A percentile compares a stretch with the other conserved stretches of the same genome.
Evolutionary conservation across 2,113 vertebrate genomes (phyloP).

Genomic region (Cottus gobio): DNA sequence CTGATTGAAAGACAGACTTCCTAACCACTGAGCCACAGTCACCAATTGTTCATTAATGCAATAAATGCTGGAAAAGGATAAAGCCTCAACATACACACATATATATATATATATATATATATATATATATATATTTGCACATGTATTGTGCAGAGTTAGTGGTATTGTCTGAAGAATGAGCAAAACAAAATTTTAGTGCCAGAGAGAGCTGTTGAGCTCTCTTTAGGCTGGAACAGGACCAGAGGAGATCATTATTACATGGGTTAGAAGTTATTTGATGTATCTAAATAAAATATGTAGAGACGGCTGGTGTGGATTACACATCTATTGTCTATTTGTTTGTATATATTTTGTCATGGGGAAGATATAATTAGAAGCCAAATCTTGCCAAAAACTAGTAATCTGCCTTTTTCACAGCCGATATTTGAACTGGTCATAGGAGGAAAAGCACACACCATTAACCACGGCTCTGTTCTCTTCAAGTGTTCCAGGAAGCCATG

Average conservation of each 20-base stretch:
- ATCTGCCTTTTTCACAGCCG: not conserved
- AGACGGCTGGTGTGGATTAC: not conserved
- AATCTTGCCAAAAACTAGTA: not conserved
- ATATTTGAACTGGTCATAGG: not conserved
- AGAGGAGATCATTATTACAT: not conserved
- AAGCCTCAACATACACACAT: no score
- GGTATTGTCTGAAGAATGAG: not conserved
- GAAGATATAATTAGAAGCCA: not conserved
- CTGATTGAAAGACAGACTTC: no score
- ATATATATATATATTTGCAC: not conserved
- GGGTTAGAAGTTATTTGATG: not conserved
- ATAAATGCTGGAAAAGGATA: not conserved
- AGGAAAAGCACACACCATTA: not conserved
- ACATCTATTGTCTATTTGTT: not conserved
- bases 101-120: no score
- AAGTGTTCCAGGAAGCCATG: not conserved
- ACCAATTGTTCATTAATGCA: no score
- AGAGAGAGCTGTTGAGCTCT: not conserved
- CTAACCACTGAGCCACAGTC: no score
- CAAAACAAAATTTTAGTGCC: not conserved
- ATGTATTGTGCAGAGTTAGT: not conserved
- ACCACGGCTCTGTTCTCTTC: not conserved
- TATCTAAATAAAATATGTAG: not conserved
- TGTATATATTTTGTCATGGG: not conserved
- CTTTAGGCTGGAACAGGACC: not conserved